Conservation (phyloP, 1,140 invertebrate species). For the Brachionus manjavacas region DNA sequence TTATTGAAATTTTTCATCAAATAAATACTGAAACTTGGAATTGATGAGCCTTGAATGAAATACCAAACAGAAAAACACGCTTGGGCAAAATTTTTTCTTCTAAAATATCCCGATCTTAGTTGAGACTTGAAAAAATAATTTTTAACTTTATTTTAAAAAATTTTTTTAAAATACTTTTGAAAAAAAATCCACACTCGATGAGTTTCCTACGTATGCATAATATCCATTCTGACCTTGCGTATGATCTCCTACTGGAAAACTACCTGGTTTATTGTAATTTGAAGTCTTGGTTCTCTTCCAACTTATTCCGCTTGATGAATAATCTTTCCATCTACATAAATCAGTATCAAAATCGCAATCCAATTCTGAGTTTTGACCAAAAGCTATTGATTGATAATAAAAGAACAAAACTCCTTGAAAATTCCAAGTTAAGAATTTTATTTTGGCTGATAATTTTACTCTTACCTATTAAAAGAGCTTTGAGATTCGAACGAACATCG, state of each 20-base stretch:
- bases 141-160: neutral
- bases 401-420: neutral
- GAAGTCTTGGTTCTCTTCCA: neutral
- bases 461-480: neutral
- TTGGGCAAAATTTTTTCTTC: neutral
- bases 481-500: constrained; percentile 11
- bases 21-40: constrained; percentile 7
- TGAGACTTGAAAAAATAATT: neutral
- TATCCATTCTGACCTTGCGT: constrained; percentile 6
- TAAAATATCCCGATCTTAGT: neutral
- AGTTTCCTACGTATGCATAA: neutral
- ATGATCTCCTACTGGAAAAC: constrained; percentile 7
- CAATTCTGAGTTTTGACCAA: neutral
- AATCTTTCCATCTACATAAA: neutral
- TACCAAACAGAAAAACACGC: constrained; percentile 38
- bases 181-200: neutral
- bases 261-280: neutral
- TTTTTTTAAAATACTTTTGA: neutral
- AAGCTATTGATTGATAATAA: neutral
- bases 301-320: neutral
- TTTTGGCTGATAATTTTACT: neutral
- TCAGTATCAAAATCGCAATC: constrained; percentile 9
- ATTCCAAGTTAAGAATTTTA: neutral
- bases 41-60: constrained; percentile 15
- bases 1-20: neutral